These are phyloP conservation scores for Hanleya hanleyi DNA, from an alignment of 2,888 invertebrate species.

Conservation along the genomic window DNA sequence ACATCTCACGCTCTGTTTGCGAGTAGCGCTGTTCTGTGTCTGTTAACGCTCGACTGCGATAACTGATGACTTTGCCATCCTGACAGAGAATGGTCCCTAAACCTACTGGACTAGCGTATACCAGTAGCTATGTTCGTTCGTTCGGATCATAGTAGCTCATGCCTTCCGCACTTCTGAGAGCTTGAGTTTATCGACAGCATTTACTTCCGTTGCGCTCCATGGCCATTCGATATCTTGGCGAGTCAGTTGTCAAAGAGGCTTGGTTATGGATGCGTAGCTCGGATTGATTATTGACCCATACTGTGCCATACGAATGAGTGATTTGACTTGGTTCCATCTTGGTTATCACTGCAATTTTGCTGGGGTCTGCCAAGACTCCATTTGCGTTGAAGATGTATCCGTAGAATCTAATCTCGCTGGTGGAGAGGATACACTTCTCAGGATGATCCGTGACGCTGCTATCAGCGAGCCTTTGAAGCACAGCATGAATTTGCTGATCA, in stretches of 20 bases:
- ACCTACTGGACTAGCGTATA: constrained; percentile 49
- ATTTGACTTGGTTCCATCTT: constrained; percentile 8
- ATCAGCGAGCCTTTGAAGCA: constrained; percentile 37
- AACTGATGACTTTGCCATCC: constrained; percentile 35
- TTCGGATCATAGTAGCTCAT: constrained; percentile 43
- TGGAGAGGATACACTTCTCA: constrained; percentile 58
- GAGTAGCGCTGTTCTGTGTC: constrained; percentile 48
- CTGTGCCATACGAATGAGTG: constrained; percentile 35
- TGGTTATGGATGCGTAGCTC: constrained; percentile 33
- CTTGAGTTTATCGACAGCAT: constrained; percentile 40
- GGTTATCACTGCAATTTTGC: constrained; percentile 10
- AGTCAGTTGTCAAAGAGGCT: constrained; percentile 41
- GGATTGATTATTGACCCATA: constrained; percentile 38
- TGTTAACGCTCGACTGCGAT: constrained; percentile 44
- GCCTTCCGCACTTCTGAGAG: constrained; percentile 29
- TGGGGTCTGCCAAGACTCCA: constrained; percentile 8
- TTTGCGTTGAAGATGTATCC: constrained; percentile 7
- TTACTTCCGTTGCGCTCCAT: constrained; percentile 30
- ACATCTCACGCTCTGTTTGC: constrained; percentile 51
- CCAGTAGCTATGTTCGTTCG: constrained; percentile 37
- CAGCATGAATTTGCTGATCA: constrained; percentile 51
- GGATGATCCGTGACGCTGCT: constrained; percentile 43
- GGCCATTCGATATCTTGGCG: constrained; percentile 30
- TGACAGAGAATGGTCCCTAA: constrained; percentile 45
- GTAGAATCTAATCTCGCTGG: constrained; percentile 11